A percentile compares a stretch with the other conserved stretches of the same genome.
Conservation (phyloP, 2,888 invertebrate species). For the Linnaemya vulpina region DNA sequence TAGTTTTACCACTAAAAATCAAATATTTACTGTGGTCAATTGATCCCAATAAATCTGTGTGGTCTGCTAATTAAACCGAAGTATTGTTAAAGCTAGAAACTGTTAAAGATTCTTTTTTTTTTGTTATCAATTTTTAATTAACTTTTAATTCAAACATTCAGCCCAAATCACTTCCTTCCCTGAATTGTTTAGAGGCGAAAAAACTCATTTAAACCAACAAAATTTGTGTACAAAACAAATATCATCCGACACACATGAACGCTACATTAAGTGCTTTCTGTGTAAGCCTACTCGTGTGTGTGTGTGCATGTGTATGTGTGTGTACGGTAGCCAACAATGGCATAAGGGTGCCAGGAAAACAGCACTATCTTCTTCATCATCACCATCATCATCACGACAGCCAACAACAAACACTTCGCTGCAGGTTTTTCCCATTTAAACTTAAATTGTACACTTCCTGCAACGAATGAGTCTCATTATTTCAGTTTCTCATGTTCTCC, state of each 20-base stretch:
- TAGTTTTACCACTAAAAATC: neutral
- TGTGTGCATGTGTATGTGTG: conserved; percentile 16
- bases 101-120: conserved; percentile 41
- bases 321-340: conserved; percentile 4
- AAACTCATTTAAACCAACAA: neutral
- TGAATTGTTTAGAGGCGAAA: neutral
- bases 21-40: neutral
- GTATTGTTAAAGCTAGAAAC: conserved; percentile 32
- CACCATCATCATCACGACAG: conserved; percentile 10
- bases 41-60: conserved; percentile 30
- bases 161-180: neutral
- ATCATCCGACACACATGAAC: conserved; percentile 57
- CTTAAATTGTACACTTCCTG: conserved; percentile 55
- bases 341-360: conserved; percentile 27
- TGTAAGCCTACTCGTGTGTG: neutral
- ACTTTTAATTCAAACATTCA: conserved; percentile 40
- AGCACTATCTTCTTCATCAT: neutral
- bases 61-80: conserved; percentile 2
- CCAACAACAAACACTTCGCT: conserved; percentile 45
- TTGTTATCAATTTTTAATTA: conserved; percentile 62
- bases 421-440: conserved; percentile 19
- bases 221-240: conserved; percentile 43
- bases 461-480: conserved; percentile 58
- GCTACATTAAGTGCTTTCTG: conserved; percentile 33
- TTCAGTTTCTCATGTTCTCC: neutral